These are phyloP conservation scores for Trichopoda pennipes DNA, from an alignment of 2,888 invertebrate genomes.

Conservation along the genomic window DNA sequence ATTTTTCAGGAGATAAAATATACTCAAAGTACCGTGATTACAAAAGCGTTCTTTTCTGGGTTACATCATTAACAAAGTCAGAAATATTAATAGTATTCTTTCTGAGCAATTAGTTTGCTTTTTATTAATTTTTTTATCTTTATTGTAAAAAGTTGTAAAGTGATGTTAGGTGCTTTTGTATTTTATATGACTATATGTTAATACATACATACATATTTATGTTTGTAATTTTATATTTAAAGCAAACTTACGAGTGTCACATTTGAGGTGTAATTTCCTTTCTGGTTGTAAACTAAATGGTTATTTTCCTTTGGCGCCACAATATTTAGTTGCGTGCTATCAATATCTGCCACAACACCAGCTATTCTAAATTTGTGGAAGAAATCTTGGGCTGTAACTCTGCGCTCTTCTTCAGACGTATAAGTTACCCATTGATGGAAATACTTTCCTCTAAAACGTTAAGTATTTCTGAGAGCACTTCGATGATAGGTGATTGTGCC, in stretches of 20 bases:
- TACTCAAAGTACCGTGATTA: no score
- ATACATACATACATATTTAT: no score
- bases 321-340: conserved; percentile 21
- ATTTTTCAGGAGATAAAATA: no score
- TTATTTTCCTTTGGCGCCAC: conserved; percentile 5
- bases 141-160: no score
- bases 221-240: no score
- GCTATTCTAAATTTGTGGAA: conserved; percentile 21
- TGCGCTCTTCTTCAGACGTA: conserved; percentile 6
- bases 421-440: background rate
- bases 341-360: conserved; percentile 1
- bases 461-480: background rate
- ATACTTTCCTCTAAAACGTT: background rate
- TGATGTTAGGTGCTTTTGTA: no score
- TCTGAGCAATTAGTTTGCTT: no score
- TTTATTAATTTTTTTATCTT: background rate
- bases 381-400: conserved; percentile 5
- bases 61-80: no score
- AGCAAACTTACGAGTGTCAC: background rate
- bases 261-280: conserved; percentile 14
- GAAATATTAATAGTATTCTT: no score
- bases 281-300: background rate
- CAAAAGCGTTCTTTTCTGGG: no score
- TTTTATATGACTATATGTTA: no score
- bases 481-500: background rate